Evolutionary conservation across 2,888 invertebrate genomes (phyloP), one percentile per base, ranked within the genome.

Genomic region (Stegophylla sp.): DNA sequence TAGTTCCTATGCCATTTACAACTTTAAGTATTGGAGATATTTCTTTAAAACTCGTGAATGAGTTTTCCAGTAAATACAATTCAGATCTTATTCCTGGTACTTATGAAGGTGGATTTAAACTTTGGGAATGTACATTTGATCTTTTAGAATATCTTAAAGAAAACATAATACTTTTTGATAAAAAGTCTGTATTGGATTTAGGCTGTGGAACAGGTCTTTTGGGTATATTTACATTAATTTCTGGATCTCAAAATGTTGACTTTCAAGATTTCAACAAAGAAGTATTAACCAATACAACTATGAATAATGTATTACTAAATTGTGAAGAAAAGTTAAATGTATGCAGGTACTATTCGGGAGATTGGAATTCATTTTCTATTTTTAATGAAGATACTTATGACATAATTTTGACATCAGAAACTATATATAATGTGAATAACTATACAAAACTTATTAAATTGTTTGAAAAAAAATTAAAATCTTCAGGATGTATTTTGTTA

Each of bases 241-340:
- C 90, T 85, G 92, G 91, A 72, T 91, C 93, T 3, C 84, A 85
- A 13, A 84, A 84, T 73, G 94, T 95, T 15, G 91, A 92, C 85
- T 96, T 97, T 87, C 97, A 98, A 87, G 98, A 98, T 88, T 98
- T 96, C 89, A 97, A 97, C 87, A 88, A 88, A 84, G 96, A 96
- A 87, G 94, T 97, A 13, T 86, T 97, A 64, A 89, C 91, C 83
- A 88, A 89, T 85, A 88, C 92, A n/a, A 96, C 97, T 34, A 91
- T 94, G 84, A 93, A 94, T 10, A 96, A 96, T 88, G 89, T 94
- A 3, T 84, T 91, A 71, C 85, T 93, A 56, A 95, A 95, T 86
- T 86, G 88, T 79, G 87, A 87, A 71, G 87, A 89, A 86, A 87
- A 75, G 48, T 72, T 84, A 45, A 83, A 86, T 3, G 86, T 85